Evolutionary conservation across 2,113 vertebrate species (phyloP), one percentile per base, ranked within the genome.

Genomic region (Leucoraja erinaceus): DNA sequence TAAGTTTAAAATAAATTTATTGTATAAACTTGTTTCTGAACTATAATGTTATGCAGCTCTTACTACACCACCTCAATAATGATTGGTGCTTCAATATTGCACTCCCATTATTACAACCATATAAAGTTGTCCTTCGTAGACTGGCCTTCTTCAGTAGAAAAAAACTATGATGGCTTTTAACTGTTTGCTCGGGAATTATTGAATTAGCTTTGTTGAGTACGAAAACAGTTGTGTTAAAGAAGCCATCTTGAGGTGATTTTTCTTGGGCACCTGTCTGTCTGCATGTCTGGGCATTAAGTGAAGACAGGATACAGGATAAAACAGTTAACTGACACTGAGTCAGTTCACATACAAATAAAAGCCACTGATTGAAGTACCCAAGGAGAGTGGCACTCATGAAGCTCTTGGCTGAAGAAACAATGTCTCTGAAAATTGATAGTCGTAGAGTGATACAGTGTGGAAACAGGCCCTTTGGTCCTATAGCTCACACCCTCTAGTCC

Each of bases 21-120:
- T 47, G 66, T 25, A 72, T 20, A 91, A 91, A 20, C 20, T 54
- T 91, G 5, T 68, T 91, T 91, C 72, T 91, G 66, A 91, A 91
- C 72, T 5, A 20, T 72, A 91, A 54, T 68, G 22, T 20, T 90
- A 31, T 90, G 66, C 68, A 47, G 33, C 38, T 91, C 90, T 20
- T 91, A 10, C 68, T 63, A 63, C 33, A 68, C 88, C 68, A 72
- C 66, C 88, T 72, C 25, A n/a, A 22, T 25, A 16, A 91, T 12
- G 47, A 54, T 54, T 91, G 72, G 20, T 16, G 83, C 33, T 38
- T 91, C 33, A 88, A 88, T 16, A 72, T 47, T 72, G 68, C 68
- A 91, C 20, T 72, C 90, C 72, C 68, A 91, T 91, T 47, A 91
- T 91, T 72, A 91, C 38, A 68, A 91, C 31, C 90, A 47, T 33